Percentiles rank a stretch among this genome's conserved stretches.
Conservation (phyloP, 1,140 invertebrate species). For the Sinella curviseta region DNA sequence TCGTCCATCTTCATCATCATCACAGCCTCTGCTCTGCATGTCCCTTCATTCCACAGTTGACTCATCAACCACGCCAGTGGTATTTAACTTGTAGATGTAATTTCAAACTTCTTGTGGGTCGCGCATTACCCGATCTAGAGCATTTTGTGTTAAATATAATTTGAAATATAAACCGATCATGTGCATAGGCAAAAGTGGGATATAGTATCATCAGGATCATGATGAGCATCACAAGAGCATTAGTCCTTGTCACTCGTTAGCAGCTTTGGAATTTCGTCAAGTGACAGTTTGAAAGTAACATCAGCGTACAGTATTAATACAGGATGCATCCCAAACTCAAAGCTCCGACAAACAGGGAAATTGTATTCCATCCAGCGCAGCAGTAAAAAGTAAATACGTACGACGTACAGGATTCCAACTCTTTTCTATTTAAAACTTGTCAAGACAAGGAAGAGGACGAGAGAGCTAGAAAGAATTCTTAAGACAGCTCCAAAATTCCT, state of each 20-base stretch:
- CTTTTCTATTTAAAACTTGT: not conserved
- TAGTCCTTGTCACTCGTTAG: slow-evolving; percentile 25
- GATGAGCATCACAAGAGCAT: not conserved
- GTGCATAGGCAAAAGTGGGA: not conserved
- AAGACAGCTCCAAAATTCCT: not conserved
- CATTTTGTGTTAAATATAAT: not conserved
- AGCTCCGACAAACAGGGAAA: too few relatives aligned
- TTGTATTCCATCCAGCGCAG: too few relatives aligned
- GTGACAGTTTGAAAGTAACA: not conserved
- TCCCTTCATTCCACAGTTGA: not conserved
- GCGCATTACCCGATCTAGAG: not conserved
- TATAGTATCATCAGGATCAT: not conserved
- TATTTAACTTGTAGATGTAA: not conserved
- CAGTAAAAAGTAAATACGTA: too few relatives aligned
- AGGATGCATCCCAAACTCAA: too few relatives aligned
- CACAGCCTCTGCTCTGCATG: not conserved
- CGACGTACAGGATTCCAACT: not conserved
- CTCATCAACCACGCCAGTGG: not conserved
- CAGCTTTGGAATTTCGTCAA: slow-evolving; percentile 1
- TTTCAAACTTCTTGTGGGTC: not conserved
- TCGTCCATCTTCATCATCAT: slow-evolving; percentile 1
- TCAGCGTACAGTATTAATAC: too few relatives aligned
- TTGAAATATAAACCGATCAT: not conserved
- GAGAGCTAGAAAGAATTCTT: not conserved
- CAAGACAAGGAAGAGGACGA: not conserved